A percentile compares a stretch with the other conserved stretches of the same genome.
Conservation (phyloP, 2,888 invertebrate species). For the Ectobius pallidus region DNA sequence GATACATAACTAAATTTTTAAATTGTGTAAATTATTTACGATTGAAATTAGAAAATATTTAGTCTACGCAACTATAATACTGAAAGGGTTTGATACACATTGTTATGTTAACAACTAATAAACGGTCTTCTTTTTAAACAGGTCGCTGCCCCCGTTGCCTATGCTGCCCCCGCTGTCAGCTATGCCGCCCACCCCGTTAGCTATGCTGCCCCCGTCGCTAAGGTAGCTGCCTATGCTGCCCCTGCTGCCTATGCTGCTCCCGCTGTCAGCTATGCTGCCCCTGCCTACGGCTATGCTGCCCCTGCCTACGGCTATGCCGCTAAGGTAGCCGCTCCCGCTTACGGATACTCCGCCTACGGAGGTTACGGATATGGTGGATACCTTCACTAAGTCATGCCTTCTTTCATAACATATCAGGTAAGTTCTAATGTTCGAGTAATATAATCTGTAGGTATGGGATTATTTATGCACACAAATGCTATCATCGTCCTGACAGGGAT, state of each 20-base stretch:
- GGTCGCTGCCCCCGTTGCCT: slow-evolving; percentile 35
- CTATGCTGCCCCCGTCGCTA: slow-evolving; percentile 28
- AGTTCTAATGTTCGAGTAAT: too few relatives aligned
- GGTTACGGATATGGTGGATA: slow-evolving; percentile 18
- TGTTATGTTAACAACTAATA: neutral
- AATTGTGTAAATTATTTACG: too few relatives aligned
- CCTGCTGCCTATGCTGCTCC: slow-evolving; percentile 21
- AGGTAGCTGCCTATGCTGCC: neutral
- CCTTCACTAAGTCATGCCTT: neutral
- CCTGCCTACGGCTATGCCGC: slow-evolving; percentile 33
- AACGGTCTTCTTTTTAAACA: neutral
- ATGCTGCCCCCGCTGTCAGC: slow-evolving; percentile 27
- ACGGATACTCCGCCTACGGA: slow-evolving; percentile 14
- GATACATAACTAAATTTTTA: neutral
- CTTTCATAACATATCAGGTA: too few relatives aligned
- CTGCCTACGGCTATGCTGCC: slow-evolving; percentile 28
- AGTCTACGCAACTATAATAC: too few relatives aligned
- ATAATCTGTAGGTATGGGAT: too few relatives aligned
- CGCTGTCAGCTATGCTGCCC: slow-evolving; percentile 35
- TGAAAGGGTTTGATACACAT: too few relatives aligned
- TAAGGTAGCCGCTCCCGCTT: too few relatives aligned
- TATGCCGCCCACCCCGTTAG: slow-evolving; percentile 31
- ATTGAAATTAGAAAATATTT: too few relatives aligned
- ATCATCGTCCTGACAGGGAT: too few relatives aligned
- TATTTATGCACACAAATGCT: too few relatives aligned